Evolutionary conservation across 2,113 vertebrate species (phyloP).

Genomic region (Coptodon rendalli): DNA sequence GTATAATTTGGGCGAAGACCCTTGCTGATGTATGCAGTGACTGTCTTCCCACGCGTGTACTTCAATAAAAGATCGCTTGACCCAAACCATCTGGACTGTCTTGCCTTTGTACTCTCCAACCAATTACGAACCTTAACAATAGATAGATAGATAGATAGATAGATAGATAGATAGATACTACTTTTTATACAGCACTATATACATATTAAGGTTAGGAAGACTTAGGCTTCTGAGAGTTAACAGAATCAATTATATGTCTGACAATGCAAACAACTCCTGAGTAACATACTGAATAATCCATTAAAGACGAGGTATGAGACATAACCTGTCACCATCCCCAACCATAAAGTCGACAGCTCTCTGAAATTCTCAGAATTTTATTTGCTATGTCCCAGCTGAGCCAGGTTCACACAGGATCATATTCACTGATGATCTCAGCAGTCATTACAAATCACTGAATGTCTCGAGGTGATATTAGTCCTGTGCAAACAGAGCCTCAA

Average conservation of each 20-base stretch:
- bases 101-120: no score
- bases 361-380: not conserved
- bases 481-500: conserved; percentile 28
- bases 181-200: not conserved
- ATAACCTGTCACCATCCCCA: not conserved
- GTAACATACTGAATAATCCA: not conserved
- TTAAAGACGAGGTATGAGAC: not conserved
- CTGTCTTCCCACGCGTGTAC: no score
- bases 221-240: not conserved
- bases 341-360: not conserved
- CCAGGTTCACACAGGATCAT: not conserved
- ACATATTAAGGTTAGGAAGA: not conserved
- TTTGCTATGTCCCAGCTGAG: not conserved
- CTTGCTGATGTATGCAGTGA: no score
- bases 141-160: not conserved
- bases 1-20: no score
- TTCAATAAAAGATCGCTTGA: no score
- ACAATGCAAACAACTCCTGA: not conserved
- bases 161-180: not conserved
- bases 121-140: no score
- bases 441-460: not conserved
- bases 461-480: conserved; percentile 28
- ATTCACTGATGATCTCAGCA: conserved; percentile 12
- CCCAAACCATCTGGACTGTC: no score
- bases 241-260: not conserved